Evolutionary conservation across 2,113 vertebrate genomes (phyloP).

Genomic region (Corythaeola cristata): DNA sequence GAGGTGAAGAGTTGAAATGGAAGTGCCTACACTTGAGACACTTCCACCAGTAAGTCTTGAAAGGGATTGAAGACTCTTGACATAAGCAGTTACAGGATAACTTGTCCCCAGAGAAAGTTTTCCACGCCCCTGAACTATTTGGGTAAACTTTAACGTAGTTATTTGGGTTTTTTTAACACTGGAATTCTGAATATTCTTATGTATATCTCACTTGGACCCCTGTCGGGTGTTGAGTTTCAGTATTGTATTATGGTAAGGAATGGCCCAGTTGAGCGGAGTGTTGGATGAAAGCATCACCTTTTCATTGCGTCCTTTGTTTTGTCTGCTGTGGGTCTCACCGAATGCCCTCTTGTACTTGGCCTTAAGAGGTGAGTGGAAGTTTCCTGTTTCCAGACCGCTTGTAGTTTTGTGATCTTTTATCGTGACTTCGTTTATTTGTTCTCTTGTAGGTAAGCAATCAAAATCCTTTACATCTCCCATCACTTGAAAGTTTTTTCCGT

Average conservation of each 20-base stretch:
- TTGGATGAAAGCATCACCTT: neutral
- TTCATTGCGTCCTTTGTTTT: neutral
- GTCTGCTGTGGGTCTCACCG: neutral
- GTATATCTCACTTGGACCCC: neutral
- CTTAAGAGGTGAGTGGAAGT: neutral
- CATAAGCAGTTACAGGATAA: neutral
- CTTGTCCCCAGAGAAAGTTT: neutral
- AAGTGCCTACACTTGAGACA: neutral
- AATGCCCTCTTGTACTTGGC: neutral
- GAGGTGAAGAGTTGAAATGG: neutral
- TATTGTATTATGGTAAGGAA: neutral
- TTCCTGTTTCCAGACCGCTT: neutral
- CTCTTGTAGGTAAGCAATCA: neutral
- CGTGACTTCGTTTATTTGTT: neutral
- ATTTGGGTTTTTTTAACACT: neutral
- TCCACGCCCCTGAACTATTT: neutral
- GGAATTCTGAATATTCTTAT: neutral
- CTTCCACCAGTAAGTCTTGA: neutral
- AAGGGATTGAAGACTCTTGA: neutral
- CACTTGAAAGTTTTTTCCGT: neutral
- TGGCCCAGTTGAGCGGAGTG: neutral
- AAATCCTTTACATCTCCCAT: neutral
- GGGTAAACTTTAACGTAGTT: neutral
- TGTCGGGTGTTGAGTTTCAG: neutral
- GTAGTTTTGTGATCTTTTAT: neutral